Evolutionary conservation across 2,113 vertebrate genomes (phyloP).

Genomic region (Chaetodon auriga): DNA sequence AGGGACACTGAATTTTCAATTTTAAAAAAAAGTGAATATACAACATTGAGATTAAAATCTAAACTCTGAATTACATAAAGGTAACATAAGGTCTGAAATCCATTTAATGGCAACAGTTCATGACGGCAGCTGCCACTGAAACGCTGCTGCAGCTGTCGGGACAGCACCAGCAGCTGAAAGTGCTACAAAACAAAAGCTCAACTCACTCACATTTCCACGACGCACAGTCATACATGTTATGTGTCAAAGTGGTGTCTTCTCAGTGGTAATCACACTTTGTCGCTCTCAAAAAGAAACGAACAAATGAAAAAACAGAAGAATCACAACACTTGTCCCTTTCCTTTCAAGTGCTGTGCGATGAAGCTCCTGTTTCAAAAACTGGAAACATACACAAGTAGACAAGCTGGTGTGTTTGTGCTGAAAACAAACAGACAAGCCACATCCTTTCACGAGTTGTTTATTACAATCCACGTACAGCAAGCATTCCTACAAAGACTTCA

Average conservation of each 20-base stretch:
- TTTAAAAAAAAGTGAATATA: neutral
- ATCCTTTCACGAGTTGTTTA: constrained; percentile 74
- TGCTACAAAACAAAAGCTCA: neutral
- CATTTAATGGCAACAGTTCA: neutral
- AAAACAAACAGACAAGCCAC: constrained; percentile 52
- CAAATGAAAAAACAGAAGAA: neutral
- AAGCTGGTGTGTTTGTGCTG: neutral
- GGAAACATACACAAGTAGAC: neutral
- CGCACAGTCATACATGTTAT: neutral
- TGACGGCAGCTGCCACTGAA: neutral
- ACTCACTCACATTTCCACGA: neutral
- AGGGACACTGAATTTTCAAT: no score
- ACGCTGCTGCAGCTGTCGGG: constrained; percentile 48
- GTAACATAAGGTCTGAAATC: neutral
- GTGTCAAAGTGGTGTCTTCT: neutral
- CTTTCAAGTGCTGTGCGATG: neutral
- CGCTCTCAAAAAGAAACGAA: neutral
- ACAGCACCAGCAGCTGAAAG: constrained; percentile 29
- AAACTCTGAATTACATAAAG: neutral
- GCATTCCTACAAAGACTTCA: constrained; percentile 39
- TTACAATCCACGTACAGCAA: constrained; percentile 70
- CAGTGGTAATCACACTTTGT: neutral
- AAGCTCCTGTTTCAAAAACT: neutral
- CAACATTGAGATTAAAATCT: neutral
- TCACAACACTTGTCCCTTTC: neutral